Evolutionary conservation across 2,113 vertebrate species (phyloP), one percentile per base, ranked within the genome.

Genomic region (Progne subis): DNA sequence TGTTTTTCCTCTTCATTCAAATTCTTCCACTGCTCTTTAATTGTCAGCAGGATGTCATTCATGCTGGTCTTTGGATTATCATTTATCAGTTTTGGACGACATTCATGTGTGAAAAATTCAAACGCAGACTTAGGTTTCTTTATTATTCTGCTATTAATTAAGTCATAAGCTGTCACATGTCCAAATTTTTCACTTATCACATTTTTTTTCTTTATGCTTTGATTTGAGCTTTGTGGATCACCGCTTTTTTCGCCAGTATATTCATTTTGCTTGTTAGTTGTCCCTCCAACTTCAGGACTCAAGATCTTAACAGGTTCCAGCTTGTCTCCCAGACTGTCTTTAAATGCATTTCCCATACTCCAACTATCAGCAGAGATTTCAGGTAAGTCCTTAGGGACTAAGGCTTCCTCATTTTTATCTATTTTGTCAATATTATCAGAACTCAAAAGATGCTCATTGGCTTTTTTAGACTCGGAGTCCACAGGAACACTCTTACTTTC

Each of bases 21-120:
- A 97, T 98, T 98, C 98, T 99, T 98, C 99, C 99, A 99, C 95
- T 98, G 98, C 91, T 98, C 97, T 94, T 98, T 98, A 88, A 98
- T 91, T 59, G 97, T 88, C 92, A 79, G 14, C 93, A 97, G 97
- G 95, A 99, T 97, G 79, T 98, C 98, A 94, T 98, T 98, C 87
- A 98, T 96, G 82, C 97, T 97, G 85, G 97, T 96, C 82, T 97
- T 97, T 55, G 98, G 98, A 82, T 98, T 98, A 97, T 99, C 98
- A 94, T 83, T 82, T 50, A 99, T 96, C 94, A 99, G 95, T 71
- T 97, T 96, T 12, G 97, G 87, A 95, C 98, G 98, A 96, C 87
- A 92, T 68, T 99, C 98, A 88, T 98, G 98, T 96, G 98, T 97
- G 90, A 99, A 99, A 86, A 99, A 95, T n/a, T 96, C 97, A 52